Percentiles rank a stretch among this genome's conserved stretches.
Evolutionary conservation across 2,888 invertebrate species (phyloP).

Genomic region (Gortyna flavago): DNA sequence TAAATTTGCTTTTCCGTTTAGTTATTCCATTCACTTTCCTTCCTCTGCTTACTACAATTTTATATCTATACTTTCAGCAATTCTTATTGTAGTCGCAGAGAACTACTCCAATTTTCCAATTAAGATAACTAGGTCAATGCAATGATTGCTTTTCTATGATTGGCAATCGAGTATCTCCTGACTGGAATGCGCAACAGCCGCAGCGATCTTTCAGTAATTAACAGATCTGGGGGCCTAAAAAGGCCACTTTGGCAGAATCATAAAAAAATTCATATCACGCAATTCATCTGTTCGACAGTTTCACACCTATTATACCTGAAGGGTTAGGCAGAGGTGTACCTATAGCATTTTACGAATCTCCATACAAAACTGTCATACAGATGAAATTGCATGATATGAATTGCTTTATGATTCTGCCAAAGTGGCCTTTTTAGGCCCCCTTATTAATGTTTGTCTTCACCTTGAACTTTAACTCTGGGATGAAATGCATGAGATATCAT

Average conservation of each 20-base stretch:
- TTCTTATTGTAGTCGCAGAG: background rate
- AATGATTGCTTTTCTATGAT: slow-evolving; percentile 19
- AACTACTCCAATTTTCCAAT: slow-evolving; percentile 13
- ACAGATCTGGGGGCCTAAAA: too few species aligned
- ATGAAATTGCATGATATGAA: too few species aligned
- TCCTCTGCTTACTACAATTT: background rate
- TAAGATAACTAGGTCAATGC: slow-evolving; percentile 21
- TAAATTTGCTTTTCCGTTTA: background rate
- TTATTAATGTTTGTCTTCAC: background rate
- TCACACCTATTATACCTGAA: too few species aligned
- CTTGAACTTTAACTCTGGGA: background rate
- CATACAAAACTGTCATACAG: too few species aligned
- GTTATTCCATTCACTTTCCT: background rate
- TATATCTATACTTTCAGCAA: background rate
- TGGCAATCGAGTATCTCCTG: background rate
- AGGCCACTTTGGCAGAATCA: too few species aligned
- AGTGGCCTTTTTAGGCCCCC: too few species aligned
- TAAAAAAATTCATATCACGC: too few species aligned
- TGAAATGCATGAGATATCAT: background rate
- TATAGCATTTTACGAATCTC: too few species aligned
- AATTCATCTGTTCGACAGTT: too few species aligned
- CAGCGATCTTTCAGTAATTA: background rate
- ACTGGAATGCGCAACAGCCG: background rate
- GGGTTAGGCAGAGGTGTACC: too few species aligned
- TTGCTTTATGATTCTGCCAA: too few species aligned